phyloP scores from a whole-genome alignment of 2,797 vertebrate species.

The Nasua narica region DNA sequence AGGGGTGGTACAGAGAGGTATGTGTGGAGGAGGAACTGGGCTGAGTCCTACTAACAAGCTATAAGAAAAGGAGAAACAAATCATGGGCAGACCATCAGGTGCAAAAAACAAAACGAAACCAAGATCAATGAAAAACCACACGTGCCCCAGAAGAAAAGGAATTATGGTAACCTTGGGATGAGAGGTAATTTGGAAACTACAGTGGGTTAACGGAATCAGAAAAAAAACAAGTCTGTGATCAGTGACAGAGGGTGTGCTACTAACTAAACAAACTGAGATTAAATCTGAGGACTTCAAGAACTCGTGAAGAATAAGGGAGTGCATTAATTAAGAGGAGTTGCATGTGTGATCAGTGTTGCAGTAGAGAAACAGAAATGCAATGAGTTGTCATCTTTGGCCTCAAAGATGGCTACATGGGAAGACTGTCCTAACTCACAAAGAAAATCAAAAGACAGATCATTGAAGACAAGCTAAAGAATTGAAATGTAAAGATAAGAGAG shows the following conservation, averaged over 20 bases:
- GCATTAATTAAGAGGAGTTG: constrained; percentile 46
- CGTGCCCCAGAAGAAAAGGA: not conserved
- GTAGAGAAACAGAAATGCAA: not conserved
- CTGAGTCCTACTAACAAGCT: not conserved
- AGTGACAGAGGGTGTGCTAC: not conserved
- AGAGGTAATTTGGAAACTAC: not conserved
- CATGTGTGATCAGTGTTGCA: not conserved
- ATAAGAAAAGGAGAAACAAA: not conserved
- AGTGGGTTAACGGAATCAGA: not conserved
- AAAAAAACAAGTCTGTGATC: not conserved
- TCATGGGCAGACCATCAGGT: not conserved
- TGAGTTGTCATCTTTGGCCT: not conserved
- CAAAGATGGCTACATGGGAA: not conserved
- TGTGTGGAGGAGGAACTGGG: not conserved
- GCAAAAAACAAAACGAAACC: not conserved
- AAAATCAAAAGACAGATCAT: not conserved
- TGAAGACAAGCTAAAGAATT: not conserved
- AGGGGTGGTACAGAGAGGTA: no score
- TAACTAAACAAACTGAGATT: constrained; percentile 36
- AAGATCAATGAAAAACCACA: not conserved
- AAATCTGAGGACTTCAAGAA: constrained; percentile 7
- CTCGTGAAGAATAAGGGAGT: not conserved
- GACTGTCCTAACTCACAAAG: not conserved
- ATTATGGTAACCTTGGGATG: not conserved
- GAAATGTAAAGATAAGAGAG: not conserved